Percentiles rank a stretch among this genome's conserved stretches.
Evolutionary conservation across 1,140 invertebrate species (phyloP).

Genomic region (Galendromus occidentalis): DNA sequence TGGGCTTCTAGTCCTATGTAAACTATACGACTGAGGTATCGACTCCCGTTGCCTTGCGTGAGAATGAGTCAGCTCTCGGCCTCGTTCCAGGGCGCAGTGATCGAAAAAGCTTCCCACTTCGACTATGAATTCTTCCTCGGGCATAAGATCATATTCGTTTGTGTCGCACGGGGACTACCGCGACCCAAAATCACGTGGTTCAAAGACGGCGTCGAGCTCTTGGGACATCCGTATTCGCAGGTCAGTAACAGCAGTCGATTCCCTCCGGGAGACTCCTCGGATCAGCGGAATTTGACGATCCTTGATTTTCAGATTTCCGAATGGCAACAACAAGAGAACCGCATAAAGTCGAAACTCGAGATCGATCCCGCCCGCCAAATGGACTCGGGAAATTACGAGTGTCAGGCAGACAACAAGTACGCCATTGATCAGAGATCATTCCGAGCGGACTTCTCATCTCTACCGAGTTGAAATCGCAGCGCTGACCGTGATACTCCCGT

Average conservation of each 20-base stretch:
- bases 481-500: no score
- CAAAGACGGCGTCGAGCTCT: conserved; percentile 73
- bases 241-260: conserved; percentile 36
- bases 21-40: no score
- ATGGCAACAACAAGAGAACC: conserved; percentile 55
- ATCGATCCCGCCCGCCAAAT: conserved; percentile 66
- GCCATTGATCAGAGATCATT: conserved; percentile 13
- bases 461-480: conserved; percentile 1
- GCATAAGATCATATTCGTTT: conserved; percentile 75
- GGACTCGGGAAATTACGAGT: conserved; percentile 42
- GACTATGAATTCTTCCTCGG: conserved; percentile 77
- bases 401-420: conserved; percentile 17
- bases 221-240: conserved; percentile 63
- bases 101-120: conserved; percentile 69
- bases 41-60: not conserved
- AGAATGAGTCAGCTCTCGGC: not conserved
- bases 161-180: conserved; percentile 60
- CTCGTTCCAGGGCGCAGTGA: conserved; percentile 56
- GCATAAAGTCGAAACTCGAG: conserved; percentile 72
- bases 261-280: not conserved
- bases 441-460: conserved; percentile 3
- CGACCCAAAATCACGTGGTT: conserved; percentile 43
- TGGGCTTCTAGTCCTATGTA: no score
- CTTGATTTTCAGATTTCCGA: conserved; percentile 49
- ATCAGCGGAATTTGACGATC: not conserved